These are phyloP conservation scores for Antheraea mylitta DNA, from an alignment of 1,140 invertebrate genomes.

Conservation along the genomic window DNA sequence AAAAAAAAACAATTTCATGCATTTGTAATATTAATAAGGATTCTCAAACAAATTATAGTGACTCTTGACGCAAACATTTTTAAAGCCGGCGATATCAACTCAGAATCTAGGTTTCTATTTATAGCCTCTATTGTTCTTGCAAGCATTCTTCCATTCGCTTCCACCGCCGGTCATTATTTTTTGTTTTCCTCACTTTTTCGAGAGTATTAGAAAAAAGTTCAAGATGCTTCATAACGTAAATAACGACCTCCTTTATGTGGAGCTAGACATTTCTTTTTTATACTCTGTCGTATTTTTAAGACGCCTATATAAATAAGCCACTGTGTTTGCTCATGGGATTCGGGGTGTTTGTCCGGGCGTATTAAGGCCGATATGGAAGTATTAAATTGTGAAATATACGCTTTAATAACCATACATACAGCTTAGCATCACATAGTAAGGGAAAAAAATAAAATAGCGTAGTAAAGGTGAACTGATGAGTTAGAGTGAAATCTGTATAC, in stretches of 20 bases:
- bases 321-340: not conserved
- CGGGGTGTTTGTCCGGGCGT: not conserved
- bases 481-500: no score
- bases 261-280: conserved; percentile 2
- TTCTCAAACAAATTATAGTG: not conserved
- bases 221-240: not conserved
- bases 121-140: conserved; percentile 16
- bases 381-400: not conserved
- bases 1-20: no score
- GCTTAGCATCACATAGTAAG: no score
- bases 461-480: no score
- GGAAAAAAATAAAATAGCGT: no score
- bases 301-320: not conserved
- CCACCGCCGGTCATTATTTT: conserved; percentile 8
- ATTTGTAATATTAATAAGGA: not conserved
- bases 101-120: conserved; percentile 8
- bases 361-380: not conserved
- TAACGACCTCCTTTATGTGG: not conserved
- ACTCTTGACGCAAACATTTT: not conserved
- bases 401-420: not conserved
- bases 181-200: conserved; percentile 5
- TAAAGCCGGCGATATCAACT: not conserved
- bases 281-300: not conserved
- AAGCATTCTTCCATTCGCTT: conserved; percentile 5
- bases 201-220: not conserved